Conservation (phyloP, 2,888 invertebrate species). For the Listrodromus nycthemerus region DNA sequence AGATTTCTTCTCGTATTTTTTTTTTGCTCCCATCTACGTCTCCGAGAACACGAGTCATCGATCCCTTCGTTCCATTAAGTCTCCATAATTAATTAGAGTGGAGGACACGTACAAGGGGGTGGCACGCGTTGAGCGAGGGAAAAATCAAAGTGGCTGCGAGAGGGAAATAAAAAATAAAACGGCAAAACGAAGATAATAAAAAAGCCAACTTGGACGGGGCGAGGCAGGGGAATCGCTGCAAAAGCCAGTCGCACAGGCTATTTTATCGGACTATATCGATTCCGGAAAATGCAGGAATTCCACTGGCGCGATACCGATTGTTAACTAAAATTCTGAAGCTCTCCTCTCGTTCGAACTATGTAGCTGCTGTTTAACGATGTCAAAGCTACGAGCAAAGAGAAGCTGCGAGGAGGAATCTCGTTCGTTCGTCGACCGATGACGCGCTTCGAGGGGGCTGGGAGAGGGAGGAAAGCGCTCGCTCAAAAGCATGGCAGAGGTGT, state of each 20-base stretch:
- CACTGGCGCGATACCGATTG: constrained; percentile 59
- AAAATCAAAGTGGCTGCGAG: constrained; percentile 20
- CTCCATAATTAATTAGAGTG: constrained; percentile 36
- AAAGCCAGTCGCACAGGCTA: not conserved
- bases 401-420: constrained; percentile 31
- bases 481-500: constrained; percentile 18
- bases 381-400: constrained; percentile 11
- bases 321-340: constrained; percentile 47
- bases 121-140: not conserved
- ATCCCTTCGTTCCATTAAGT: constrained; percentile 36
- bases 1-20: not conserved
- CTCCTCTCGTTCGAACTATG: constrained; percentile 22
- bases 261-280: constrained; percentile 16
- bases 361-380: constrained; percentile 3
- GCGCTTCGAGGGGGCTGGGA: constrained; percentile 6
- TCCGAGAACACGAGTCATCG: constrained; percentile 31
- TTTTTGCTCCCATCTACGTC: not conserved
- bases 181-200: not conserved
- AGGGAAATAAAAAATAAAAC: not conserved
- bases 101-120: constrained; percentile 3
- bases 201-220: not conserved
- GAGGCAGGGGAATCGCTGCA: constrained; percentile 22
- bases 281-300: constrained; percentile 58
- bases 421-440: constrained; percentile 33
- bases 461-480: constrained; percentile 25